phyloP scores from a whole-genome alignment of 2,888 invertebrate genomes.

The Lepidonotus clava region DNA sequence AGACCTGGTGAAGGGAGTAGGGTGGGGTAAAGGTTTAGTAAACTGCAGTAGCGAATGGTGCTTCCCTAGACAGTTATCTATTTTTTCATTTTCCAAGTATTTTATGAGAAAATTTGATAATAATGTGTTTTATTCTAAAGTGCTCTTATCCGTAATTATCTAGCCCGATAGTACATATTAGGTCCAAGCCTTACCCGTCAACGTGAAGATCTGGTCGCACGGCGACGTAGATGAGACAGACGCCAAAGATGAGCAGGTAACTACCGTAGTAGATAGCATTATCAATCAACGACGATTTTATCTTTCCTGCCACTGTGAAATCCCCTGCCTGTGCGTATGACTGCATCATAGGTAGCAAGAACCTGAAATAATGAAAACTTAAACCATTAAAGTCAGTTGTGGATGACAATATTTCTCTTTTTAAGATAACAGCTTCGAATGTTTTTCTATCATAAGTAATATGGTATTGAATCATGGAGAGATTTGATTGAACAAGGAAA shows the following conservation, averaged over 20 bases:
- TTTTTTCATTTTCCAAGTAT: too few relatives aligned
- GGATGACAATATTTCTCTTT: too few relatives aligned
- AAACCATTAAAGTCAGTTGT: background rate
- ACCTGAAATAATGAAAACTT: slow-evolving; percentile 83
- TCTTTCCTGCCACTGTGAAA: slow-evolving; percentile 95
- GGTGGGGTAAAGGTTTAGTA: background rate
- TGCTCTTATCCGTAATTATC: too few relatives aligned
- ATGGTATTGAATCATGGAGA: background rate
- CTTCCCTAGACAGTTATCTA: too few relatives aligned
- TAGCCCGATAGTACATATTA: too few relatives aligned
- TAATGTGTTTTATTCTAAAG: too few relatives aligned
- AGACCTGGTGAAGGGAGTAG: slow-evolving; percentile 81
- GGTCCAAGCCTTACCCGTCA: slow-evolving; percentile 88
- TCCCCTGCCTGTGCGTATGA: slow-evolving; percentile 99
- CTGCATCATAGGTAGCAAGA: slow-evolving; percentile 99
- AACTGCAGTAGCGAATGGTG: too few relatives aligned
- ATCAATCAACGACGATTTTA: slow-evolving; percentile 96
- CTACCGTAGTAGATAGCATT: slow-evolving; percentile 99
- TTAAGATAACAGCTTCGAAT: too few relatives aligned
- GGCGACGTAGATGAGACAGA: slow-evolving; percentile 96
- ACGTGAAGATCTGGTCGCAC: slow-evolving; percentile 92
- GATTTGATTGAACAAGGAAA: background rate
- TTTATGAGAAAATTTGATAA: too few relatives aligned
- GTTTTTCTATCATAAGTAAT: background rate
- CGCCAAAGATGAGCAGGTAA: slow-evolving; percentile 95